phyloP scores from a whole-genome alignment of 1,140 invertebrate genomes.

The Choristoneura fumiferana region DNA sequence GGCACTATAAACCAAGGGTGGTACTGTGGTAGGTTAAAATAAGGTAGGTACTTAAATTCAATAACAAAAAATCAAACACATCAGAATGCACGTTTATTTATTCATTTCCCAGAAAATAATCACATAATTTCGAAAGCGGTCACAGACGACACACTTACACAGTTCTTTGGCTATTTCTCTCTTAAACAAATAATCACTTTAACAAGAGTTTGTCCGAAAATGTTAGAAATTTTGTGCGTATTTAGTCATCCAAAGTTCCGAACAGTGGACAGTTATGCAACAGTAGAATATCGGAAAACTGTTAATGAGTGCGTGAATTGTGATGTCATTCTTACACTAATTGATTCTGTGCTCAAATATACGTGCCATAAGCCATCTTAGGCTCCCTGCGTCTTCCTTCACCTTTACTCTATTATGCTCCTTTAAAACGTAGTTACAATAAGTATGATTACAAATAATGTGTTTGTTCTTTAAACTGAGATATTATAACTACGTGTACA shows the following conservation, averaged over 20 bases:
- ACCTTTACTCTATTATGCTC: constrained; percentile 16
- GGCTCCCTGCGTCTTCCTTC: no score
- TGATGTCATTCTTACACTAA: constrained; percentile 16
- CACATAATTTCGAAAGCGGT: constrained; percentile 60
- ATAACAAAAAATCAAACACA: constrained; percentile 6
- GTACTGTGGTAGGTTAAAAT: no score
- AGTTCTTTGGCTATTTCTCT: constrained; percentile 27
- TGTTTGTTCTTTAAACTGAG: constrained; percentile 59
- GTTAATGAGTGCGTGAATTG: constrained; percentile 11
- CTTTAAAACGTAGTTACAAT: constrained; percentile 45
- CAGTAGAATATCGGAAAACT: constrained; percentile 2
- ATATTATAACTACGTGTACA: constrained; percentile 61
- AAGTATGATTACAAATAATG: constrained; percentile 58
- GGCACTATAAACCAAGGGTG: no score
- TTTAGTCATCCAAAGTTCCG: constrained; percentile 9
- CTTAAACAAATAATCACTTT: constrained; percentile 2
- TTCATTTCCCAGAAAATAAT: constrained; percentile 55
- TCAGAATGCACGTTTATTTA: constrained; percentile 55
- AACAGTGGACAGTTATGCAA: constrained; percentile 9
- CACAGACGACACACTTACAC: constrained; percentile 49
- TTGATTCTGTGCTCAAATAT: background rate
- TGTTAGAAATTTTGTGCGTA: constrained; percentile 15
- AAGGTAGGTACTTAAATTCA: no score
- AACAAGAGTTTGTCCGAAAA: constrained; percentile 3
- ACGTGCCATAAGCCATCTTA: no score